Percentiles rank a stretch among this genome's conserved stretches.
These are phyloP conservation scores for Parauchenoglanis ngamensis DNA, from an alignment of 2,797 vertebrate genomes.

Conservation along the genomic window DNA sequence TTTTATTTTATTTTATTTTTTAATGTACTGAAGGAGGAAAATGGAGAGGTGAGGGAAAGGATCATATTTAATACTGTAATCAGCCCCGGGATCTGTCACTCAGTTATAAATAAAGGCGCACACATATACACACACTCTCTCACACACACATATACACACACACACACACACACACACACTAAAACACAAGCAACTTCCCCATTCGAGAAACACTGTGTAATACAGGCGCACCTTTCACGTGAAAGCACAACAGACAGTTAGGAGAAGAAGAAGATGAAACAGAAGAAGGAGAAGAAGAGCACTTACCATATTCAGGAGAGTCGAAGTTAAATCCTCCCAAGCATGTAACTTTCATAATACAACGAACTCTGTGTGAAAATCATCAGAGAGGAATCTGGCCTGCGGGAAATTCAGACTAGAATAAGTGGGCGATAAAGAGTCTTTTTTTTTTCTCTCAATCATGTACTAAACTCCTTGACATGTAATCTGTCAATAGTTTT, in stretches of 20 bases:
- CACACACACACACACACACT: conserved; percentile 36
- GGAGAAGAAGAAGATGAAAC: conserved; percentile 62
- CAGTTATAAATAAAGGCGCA: conserved; percentile 80
- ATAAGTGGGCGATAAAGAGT: conserved; percentile 73
- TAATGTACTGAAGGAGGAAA: not conserved
- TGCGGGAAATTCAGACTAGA: conserved; percentile 71
- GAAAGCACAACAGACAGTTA: conserved; percentile 17
- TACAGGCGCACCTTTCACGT: conserved; percentile 41
- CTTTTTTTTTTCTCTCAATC: conserved; percentile 75
- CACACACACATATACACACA: not conserved
- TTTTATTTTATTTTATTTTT: not conserved
- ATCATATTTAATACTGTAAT: conserved; percentile 75
- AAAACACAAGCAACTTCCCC: conserved; percentile 73
- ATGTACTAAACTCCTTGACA: conserved; percentile 88
- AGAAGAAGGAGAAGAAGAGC: conserved; percentile 66
- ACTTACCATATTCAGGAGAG: conserved; percentile 99
- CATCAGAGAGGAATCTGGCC: conserved; percentile 66
- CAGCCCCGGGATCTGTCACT: conserved; percentile 72
- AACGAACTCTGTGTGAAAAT: conserved; percentile 81
- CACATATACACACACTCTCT: conserved; percentile 58
- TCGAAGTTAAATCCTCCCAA: conserved; percentile 99
- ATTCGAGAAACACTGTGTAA: conserved; percentile 31
- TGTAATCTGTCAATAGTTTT: conserved; percentile 89
- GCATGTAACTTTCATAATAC: conserved; percentile 99
- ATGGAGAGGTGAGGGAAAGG: conserved; percentile 58